Conservation (phyloP, 2,113 vertebrate genomes). For the Ptyas mucosa region DNA sequence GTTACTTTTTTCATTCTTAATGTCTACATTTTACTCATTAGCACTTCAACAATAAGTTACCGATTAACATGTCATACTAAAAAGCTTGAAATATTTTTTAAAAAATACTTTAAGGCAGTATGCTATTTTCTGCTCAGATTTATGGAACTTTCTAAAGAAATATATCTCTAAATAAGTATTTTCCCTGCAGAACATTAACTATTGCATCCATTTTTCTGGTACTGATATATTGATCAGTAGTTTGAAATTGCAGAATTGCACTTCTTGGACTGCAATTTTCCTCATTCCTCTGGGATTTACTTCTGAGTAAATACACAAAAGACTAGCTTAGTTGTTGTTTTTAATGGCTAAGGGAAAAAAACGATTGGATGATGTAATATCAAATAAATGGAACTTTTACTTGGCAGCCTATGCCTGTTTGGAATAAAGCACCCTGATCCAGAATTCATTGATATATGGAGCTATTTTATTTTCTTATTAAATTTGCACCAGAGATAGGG, state of each 20-base stretch:
- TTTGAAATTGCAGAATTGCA: neutral
- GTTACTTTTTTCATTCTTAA: neutral
- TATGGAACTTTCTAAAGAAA: neutral
- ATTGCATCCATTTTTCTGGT: neutral
- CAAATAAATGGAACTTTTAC: neutral
- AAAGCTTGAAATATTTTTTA: neutral
- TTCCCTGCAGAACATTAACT: neutral
- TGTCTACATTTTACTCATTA: neutral
- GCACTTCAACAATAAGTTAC: neutral
- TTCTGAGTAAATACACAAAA: neutral
- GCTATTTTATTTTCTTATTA: neutral
- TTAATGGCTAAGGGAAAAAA: neutral
- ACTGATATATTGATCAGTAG: neutral
- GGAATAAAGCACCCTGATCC: neutral
- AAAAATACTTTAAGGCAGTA: neutral
- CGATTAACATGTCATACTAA: neutral
- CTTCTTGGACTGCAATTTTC: neutral
- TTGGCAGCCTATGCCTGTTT: neutral
- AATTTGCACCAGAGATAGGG: neutral
- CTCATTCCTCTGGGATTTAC: neutral
- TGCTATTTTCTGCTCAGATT: neutral
- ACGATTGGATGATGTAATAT: neutral
- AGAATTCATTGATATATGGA: neutral
- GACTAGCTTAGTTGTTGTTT: neutral
- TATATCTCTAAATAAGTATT: neutral